phyloP scores from a whole-genome alignment of 1,140 invertebrate species.

The Anadara kagoshimensis region DNA sequence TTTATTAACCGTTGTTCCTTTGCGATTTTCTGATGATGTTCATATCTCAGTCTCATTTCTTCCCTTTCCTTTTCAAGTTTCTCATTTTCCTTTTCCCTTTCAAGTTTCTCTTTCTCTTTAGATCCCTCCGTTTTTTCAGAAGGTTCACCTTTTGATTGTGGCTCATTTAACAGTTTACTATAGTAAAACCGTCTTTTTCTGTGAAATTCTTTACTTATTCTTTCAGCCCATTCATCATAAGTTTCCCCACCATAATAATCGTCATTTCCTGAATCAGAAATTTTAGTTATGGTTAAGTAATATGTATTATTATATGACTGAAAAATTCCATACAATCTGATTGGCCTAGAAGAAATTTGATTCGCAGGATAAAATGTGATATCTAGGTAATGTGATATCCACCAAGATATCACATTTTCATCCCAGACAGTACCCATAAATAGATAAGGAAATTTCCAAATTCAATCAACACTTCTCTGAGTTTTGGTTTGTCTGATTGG shows the following conservation, averaged over 20 bases:
- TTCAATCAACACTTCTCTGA: too few species aligned
- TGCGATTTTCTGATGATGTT: conserved; percentile 41
- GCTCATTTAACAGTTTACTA: too few species aligned
- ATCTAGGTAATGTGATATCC: too few species aligned
- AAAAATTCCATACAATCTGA: too few species aligned
- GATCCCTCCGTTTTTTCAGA: conserved; percentile 14
- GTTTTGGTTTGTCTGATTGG: too few species aligned
- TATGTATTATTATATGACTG: too few species aligned
- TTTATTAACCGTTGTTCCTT: conserved; percentile 26
- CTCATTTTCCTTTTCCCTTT: conserved; percentile 12
- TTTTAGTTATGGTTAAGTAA: too few species aligned
- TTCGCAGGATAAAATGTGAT: too few species aligned
- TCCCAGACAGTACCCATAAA: too few species aligned
- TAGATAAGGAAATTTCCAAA: too few species aligned
- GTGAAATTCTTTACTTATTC: conserved; percentile 43
- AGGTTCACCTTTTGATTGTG: conserved; percentile 1
- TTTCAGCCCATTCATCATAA: conserved; percentile 55
- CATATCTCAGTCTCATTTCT: conserved; percentile 50
- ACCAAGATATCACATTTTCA: too few species aligned
- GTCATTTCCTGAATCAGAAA: conserved; percentile 18
- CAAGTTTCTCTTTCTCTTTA: neutral
- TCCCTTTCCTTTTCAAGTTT: conserved; percentile 8
- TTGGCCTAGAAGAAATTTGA: too few species aligned
- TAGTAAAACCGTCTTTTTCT: conserved; percentile 2
- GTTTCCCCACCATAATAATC: conserved; percentile 30